A percentile compares a stretch with the other conserved stretches of the same genome.
phyloP scores from a whole-genome alignment of 92 coral and sea anemone species.

The Paramuricea clavata region DNA sequence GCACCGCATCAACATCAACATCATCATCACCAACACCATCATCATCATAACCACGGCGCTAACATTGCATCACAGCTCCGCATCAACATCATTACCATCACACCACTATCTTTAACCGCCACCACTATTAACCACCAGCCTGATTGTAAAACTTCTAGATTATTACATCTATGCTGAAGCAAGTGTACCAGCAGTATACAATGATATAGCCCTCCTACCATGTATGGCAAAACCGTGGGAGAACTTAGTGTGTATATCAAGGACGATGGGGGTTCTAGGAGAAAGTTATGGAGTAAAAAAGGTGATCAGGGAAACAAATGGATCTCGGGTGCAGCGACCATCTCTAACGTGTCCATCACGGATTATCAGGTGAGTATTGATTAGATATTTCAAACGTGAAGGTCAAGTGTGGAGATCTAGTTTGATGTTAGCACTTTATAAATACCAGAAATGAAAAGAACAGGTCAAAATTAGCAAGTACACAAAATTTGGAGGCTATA shows the following conservation, averaged over 20 bases:
- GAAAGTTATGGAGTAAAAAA: conserved; percentile 70
- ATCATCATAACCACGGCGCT: too few relatives aligned
- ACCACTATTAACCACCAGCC: too few relatives aligned
- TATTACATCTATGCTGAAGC: conserved; percentile 73
- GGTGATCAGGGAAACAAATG: conserved; percentile 88
- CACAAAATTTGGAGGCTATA: too few relatives aligned
- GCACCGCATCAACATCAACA: too few relatives aligned
- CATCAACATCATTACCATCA: neutral
- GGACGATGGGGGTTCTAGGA: conserved; percentile 59
- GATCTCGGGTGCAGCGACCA: conserved; percentile 44
- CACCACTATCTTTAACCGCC: neutral
- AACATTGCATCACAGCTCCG: too few relatives aligned
- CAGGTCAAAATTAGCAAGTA: too few relatives aligned
- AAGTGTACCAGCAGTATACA: conserved; percentile 65
- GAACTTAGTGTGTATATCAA: conserved; percentile 71
- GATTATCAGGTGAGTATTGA: conserved; percentile 20
- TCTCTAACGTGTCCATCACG: neutral
- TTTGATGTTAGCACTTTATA: too few relatives aligned
- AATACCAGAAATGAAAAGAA: too few relatives aligned
- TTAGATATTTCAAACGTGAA: too few relatives aligned
- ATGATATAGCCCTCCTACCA: conserved; percentile 69
- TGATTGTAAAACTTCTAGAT: conserved; percentile 51
- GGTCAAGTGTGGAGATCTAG: too few relatives aligned
- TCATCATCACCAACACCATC: too few relatives aligned
- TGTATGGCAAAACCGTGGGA: conserved; percentile 85